Percentiles rank a stretch among this genome's conserved stretches.
Evolutionary conservation across 1,140 invertebrate species (phyloP).

Genomic region (Cyphomyrmex costatus): DNA sequence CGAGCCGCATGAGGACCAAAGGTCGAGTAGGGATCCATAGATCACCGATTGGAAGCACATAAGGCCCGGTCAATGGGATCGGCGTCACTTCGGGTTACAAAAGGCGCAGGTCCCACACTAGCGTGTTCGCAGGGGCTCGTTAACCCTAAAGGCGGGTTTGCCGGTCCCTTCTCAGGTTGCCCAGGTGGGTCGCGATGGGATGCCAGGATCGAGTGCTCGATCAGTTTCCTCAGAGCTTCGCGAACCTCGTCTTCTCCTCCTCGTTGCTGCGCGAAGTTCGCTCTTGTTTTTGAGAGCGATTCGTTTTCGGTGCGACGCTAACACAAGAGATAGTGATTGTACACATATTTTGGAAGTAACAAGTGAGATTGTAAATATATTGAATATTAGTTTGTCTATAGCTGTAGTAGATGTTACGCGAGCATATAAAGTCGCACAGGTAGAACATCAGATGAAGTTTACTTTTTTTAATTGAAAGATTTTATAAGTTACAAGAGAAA

Average conservation of each 20-base stretch:
- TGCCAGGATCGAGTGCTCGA: constrained; percentile 69
- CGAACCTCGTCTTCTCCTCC: constrained; percentile 62
- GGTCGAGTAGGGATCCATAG: constrained; percentile 83
- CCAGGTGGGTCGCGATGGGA: constrained; percentile 71
- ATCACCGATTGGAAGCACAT: constrained; percentile 79
- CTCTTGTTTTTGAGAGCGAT: constrained; percentile 17
- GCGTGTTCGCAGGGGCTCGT: constrained; percentile 70
- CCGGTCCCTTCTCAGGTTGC: constrained; percentile 80
- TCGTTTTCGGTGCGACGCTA: neutral
- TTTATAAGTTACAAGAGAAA: neutral
- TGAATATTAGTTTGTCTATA: neutral
- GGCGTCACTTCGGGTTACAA: constrained; percentile 68
- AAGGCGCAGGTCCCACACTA: constrained; percentile 81
- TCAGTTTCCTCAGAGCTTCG: constrained; percentile 70
- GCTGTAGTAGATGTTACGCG: neutral
- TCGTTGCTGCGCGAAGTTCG: constrained; percentile 12
- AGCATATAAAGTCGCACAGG: neutral
- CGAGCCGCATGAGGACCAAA: constrained; percentile 58
- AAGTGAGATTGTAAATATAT: neutral
- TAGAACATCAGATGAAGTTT: neutral
- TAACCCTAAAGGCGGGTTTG: constrained; percentile 72
- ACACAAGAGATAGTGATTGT: neutral
- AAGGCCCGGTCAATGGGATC: constrained; percentile 74
- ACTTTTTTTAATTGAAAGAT: neutral
- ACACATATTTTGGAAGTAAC: neutral